Evolutionary conservation across 1,140 invertebrate genomes (phyloP).

Genomic region (Eufriesea mexicana): DNA sequence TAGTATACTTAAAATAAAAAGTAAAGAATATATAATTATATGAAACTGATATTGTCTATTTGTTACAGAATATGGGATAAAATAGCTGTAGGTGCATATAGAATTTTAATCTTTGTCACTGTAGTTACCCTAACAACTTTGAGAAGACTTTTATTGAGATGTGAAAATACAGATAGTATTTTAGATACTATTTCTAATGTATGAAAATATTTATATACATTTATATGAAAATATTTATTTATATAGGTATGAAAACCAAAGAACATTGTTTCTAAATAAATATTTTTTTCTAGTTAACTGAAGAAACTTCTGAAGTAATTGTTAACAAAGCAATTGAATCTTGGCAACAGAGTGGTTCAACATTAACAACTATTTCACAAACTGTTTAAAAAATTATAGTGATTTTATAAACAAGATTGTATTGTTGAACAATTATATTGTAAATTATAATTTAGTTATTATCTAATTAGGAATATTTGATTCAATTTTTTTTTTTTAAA

Average conservation of each 20-base stretch:
- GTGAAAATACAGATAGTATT: slow-evolving; percentile 84
- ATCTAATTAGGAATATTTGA: not conserved
- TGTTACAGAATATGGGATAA: slow-evolving; percentile 93
- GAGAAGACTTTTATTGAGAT: slow-evolving; percentile 85
- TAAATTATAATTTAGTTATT: not conserved
- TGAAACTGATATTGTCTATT: slow-evolving; percentile 14
- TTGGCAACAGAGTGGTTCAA: slow-evolving; percentile 86
- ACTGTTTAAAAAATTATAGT: slow-evolving; percentile 18
- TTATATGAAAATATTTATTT: slow-evolving; percentile 77
- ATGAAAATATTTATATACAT: slow-evolving; percentile 65
- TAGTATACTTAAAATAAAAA: slow-evolving; percentile 7
- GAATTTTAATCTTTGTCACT: slow-evolving; percentile 90
- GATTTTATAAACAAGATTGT: not conserved
- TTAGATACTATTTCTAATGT: slow-evolving; percentile 87
- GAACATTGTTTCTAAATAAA: slow-evolving; percentile 10
- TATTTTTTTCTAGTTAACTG: slow-evolving; percentile 85
- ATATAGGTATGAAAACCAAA: not conserved
- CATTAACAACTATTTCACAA: slow-evolving; percentile 63
- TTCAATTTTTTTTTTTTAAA: not conserved
- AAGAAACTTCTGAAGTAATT: slow-evolving; percentile 89
- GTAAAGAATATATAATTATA: slow-evolving; percentile 9
- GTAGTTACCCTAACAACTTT: slow-evolving; percentile 88
- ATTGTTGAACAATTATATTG: not conserved
- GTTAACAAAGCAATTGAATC: slow-evolving; percentile 91
- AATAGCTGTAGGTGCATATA: slow-evolving; percentile 91